These are phyloP conservation scores for Hucho hucho DNA, from an alignment of 2,113 vertebrate genomes.

Conservation along the genomic window DNA sequence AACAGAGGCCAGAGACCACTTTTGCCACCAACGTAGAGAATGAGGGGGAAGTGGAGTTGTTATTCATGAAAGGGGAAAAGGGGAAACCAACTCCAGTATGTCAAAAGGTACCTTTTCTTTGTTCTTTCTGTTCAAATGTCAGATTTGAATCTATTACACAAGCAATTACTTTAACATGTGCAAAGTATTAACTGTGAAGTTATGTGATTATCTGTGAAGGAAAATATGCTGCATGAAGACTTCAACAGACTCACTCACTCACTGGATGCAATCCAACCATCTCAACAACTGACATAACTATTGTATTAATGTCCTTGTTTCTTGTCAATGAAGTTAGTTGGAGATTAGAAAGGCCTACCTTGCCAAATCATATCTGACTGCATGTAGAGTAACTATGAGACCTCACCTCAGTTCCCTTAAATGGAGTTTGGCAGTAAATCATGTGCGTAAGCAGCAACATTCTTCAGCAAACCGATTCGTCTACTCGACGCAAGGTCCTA, in stretches of 20 bases:
- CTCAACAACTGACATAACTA: background rate
- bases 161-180: background rate
- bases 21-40: too few species aligned
- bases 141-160: background rate
- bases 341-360: background rate
- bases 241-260: background rate
- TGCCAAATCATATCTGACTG: background rate
- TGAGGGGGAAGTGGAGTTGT: too few species aligned
- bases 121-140: too few species aligned
- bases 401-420: constrained; percentile 64
- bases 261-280: background rate
- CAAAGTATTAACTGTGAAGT: background rate
- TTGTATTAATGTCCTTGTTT: background rate
- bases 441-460: constrained; percentile 22
- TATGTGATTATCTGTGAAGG: background rate
- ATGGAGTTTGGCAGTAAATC: constrained; percentile 68
- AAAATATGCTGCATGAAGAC: background rate
- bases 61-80: too few species aligned
- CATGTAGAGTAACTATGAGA: background rate
- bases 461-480: constrained; percentile 13
- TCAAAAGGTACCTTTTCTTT: too few species aligned
- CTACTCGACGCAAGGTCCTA: constrained; percentile 3
- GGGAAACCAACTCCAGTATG: too few species aligned
- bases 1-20: too few species aligned
- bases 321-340: background rate